Base-by-base conservation (phyloP, 2,797 vertebrate genomes). In the Poecilia velifera region DNA sequence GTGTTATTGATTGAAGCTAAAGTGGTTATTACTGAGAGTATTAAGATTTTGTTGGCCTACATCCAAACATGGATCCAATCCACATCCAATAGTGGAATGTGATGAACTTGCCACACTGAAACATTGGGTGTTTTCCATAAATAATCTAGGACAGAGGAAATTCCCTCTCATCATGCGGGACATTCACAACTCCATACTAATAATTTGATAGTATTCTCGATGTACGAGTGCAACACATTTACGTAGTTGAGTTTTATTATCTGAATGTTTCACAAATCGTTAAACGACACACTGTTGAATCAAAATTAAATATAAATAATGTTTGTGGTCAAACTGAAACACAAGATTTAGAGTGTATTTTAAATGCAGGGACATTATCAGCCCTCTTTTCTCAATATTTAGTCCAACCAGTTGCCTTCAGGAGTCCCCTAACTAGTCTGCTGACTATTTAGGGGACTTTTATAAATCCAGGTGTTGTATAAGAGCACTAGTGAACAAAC, bases 111-210 rank as follows among this genome's bases (percentile, higher is more conserved):
- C 6, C 34, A 51, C n/a, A 31, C 12, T 18, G 72, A 76, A 84
- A 82, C 74, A 79, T 68, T 80, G 81, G 81, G 85, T 68, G 82
- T 68, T 59, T 72, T 75, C 39, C 41, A n/a, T n/a, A 28, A 41
- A 76, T 74, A 76, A 86, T 86, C 86, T 55, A 86, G 77, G 86
- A 86, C 51, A 86, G 77, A 85, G 83, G 72, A 83, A 83, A 85
- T 74, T 73, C 22, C 82, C 84, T 92, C 92, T 92, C 76, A 92
- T 90, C 84, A 34, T 59, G 76, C 75, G 86, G 84, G 76, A 20
- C 12, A 78, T 84, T 77, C 41, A 76, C 12, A 25, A 12, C 6
- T 70, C 39, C 16, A n/a, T 47, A 25, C 49, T 53, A 53, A 53
- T 53, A 53, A 25, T 53, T 53, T 53, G 49, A 53, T 22, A 53